Conservation (phyloP, 2,888 invertebrate genomes). For the Drosophila quinaria region DNA sequence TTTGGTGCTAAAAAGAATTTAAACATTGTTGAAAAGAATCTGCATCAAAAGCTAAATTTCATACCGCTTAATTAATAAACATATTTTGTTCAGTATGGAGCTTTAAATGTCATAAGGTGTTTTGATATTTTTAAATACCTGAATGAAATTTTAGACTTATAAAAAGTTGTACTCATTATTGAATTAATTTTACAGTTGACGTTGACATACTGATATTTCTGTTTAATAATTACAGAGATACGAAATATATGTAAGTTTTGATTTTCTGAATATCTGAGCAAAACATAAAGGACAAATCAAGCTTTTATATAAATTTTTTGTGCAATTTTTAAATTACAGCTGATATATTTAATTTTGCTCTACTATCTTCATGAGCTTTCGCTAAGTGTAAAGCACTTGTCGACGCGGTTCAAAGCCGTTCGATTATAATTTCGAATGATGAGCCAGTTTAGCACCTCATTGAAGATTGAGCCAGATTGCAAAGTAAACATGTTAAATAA, state of each 20-base stretch:
- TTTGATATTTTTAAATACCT: not conserved
- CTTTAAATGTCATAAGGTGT: not conserved
- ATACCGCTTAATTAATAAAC: not conserved
- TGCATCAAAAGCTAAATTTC: not conserved
- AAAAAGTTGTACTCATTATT: too few species aligned
- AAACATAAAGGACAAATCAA: too few species aligned
- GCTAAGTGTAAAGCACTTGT: conserved; percentile 20
- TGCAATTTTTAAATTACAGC: not conserved
- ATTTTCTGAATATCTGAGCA: too few species aligned
- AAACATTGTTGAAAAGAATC: not conserved
- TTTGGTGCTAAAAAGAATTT: not conserved
- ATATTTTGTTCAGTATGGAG: not conserved
- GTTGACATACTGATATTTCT: too few species aligned
- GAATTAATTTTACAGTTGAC: too few species aligned
- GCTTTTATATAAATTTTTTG: not conserved
- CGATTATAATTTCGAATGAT: conserved; percentile 19
- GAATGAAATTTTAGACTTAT: not conserved
- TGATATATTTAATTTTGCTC: not conserved
- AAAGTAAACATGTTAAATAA: conserved; percentile 10
- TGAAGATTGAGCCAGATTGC: conserved; percentile 34
- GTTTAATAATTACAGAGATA: not conserved
- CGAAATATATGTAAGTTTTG: not conserved
- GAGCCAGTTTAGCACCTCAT: conserved; percentile 41
- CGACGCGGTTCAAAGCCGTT: conserved; percentile 3
- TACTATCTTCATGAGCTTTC: not conserved